phyloP scores from a whole-genome alignment of 2,888 invertebrate genomes.

The Sipha maydis region DNA sequence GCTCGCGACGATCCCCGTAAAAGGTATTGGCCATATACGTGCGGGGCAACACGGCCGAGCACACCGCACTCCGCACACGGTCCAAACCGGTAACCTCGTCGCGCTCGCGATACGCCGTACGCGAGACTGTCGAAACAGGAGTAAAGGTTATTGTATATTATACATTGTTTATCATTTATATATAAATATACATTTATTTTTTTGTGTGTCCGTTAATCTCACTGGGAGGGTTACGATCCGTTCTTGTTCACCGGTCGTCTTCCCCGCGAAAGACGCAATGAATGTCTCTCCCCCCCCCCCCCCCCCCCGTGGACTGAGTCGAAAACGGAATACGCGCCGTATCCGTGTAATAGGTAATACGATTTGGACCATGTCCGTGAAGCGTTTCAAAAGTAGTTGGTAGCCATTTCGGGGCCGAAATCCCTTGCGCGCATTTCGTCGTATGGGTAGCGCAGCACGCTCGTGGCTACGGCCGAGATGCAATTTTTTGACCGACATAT shows the following conservation, averaged over 20 bases:
- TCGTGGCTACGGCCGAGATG: no score
- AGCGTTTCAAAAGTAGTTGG: background rate
- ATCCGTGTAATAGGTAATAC: no score
- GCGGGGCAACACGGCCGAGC: no score
- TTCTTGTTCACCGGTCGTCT: background rate
- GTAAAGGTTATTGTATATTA: conserved; percentile 8
- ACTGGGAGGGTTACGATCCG: background rate
- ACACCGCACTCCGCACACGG: background rate
- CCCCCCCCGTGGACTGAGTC: no score
- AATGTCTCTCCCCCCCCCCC: no score
- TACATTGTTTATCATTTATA: no score
- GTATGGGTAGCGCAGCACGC: no score
- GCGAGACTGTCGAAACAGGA: background rate
- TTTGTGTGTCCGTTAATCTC: background rate
- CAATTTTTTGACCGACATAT: no score
- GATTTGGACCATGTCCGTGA: no score
- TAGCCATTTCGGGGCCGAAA: background rate
- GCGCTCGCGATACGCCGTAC: background rate
- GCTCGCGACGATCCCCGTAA: conserved; percentile 55
- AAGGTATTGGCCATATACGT: conserved; percentile 61
- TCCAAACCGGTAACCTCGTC: conserved; percentile 38
- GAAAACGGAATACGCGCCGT: no score
- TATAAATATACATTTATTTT: no score
- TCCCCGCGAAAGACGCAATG: background rate
- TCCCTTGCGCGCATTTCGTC: no score